A percentile compares a stretch with the other conserved stretches of the same genome.
Evolutionary conservation across 2,797 vertebrate genomes (phyloP).

Genomic region (Mormyrops attenuatus): DNA sequence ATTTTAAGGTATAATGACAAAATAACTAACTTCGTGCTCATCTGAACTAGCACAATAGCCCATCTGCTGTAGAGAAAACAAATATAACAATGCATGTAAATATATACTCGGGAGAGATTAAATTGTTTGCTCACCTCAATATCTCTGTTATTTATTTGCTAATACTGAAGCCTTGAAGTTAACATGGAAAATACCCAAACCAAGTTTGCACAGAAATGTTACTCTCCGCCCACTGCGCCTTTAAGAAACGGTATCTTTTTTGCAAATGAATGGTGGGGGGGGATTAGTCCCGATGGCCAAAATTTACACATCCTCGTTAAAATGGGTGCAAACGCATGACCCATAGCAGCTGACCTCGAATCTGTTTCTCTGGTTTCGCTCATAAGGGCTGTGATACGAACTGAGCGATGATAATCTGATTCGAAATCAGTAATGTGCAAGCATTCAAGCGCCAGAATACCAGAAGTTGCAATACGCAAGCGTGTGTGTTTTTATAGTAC

Average conservation of each 20-base stretch:
- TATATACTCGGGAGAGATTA: not conserved
- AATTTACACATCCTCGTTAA: conserved; percentile 53
- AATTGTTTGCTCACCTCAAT: conserved; percentile 22
- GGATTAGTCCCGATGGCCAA: conserved; percentile 61
- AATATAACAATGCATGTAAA: not conserved
- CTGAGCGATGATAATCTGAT: not conserved
- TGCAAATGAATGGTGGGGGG: conserved; percentile 63
- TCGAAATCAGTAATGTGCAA: not conserved
- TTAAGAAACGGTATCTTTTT: conserved; percentile 46
- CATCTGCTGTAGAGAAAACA: not conserved
- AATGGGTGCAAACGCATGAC: conserved; percentile 29
- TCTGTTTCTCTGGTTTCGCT: not conserved
- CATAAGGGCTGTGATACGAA: not conserved
- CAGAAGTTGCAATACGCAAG: not conserved
- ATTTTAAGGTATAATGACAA: not conserved
- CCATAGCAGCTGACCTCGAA: not conserved
- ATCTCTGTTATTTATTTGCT: conserved; percentile 14
- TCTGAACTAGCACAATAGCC: conserved; percentile 3
- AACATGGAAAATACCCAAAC: conserved; percentile 18
- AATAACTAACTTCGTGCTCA: not conserved
- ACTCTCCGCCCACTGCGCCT: conserved; percentile 42
- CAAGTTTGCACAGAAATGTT: conserved; percentile 22
- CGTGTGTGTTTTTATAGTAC: conserved; percentile 15
- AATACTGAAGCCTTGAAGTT: conserved; percentile 22
- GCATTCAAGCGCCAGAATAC: not conserved